Conservation (phyloP, 2,113 vertebrate genomes). For the Melozone crissalis region DNA sequence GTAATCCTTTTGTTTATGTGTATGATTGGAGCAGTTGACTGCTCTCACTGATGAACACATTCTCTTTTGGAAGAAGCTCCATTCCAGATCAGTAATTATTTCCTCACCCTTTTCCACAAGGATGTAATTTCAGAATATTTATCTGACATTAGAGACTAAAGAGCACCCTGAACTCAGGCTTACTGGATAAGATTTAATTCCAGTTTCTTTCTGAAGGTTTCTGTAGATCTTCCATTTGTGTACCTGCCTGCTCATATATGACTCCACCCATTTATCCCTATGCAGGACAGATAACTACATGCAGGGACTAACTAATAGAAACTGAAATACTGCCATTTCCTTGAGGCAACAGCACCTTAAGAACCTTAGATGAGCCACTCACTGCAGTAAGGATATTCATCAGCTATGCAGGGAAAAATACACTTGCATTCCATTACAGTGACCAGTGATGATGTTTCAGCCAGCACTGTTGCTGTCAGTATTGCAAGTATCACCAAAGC, state of each 20-base stretch:
- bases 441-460: background rate
- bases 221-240: background rate
- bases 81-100: background rate
- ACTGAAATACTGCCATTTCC: background rate
- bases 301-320: background rate
- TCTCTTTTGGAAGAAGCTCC: background rate
- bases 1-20: background rate
- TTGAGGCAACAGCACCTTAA: background rate
- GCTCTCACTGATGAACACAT: background rate
- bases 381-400: background rate
- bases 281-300: background rate
- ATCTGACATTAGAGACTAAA: background rate
- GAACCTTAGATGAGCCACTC: background rate
- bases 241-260: background rate
- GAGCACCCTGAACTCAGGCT: background rate
- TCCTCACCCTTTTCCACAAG: background rate
- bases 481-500: background rate
- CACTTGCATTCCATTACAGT: background rate
- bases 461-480: background rate
- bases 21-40: background rate
- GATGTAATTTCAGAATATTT: background rate
- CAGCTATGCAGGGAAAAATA: background rate
- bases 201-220: background rate
- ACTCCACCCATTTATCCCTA: background rate
- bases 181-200: background rate